Conservation (phyloP, 2,113 vertebrate genomes). For the Chloebia gouldiae region DNA sequence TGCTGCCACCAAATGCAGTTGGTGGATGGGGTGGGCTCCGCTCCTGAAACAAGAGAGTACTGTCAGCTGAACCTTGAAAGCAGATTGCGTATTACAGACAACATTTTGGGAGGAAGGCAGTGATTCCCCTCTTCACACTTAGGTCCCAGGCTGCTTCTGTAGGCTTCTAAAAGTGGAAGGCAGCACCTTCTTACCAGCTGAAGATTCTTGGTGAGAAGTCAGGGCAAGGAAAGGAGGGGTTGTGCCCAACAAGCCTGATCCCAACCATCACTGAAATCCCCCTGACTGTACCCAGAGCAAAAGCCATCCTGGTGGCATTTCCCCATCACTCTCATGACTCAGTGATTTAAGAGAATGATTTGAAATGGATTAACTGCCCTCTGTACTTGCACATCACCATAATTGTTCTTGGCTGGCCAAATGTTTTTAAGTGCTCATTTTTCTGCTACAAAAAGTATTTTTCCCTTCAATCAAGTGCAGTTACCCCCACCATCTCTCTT, state of each 20-base stretch:
- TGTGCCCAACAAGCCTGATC: background rate
- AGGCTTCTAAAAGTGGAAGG: background rate
- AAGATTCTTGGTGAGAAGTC: background rate
- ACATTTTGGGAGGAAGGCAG: background rate
- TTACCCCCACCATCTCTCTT: background rate
- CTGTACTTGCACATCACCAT: background rate
- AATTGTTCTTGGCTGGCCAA: background rate
- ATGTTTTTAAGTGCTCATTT: slow-evolving; percentile 48
- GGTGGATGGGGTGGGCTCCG: fast-evolving
- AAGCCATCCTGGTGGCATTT: background rate
- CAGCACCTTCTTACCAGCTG: background rate
- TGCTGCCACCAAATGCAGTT: fast-evolving
- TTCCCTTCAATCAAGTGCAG: background rate
- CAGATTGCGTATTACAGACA: background rate
- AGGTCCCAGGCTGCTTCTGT: background rate
- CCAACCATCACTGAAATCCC: fast-evolving
- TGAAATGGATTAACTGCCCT: background rate
- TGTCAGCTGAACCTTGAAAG: background rate
- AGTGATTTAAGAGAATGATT: background rate
- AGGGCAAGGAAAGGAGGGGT: background rate
- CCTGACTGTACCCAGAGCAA: background rate
- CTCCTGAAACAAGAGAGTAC: fast-evolving
- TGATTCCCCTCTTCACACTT: background rate
- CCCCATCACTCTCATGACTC: background rate
- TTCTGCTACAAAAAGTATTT: slow-evolving; percentile 37